These are phyloP conservation scores for Lepidurus couesii DNA, from an alignment of 1,140 invertebrate genomes.

Conservation along the genomic window DNA sequence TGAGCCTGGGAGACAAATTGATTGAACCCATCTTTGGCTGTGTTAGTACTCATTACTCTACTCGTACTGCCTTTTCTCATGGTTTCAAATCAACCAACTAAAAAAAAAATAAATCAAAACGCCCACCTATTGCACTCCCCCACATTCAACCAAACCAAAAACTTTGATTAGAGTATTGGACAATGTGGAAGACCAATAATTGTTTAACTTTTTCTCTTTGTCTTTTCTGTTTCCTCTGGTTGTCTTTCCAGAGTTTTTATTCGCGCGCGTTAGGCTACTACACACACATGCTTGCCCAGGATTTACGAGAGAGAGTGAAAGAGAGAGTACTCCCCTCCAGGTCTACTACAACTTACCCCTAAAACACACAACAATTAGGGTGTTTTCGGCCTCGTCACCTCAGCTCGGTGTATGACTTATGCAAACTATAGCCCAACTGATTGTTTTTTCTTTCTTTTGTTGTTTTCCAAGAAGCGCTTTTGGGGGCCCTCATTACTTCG, in stretches of 20 bases:
- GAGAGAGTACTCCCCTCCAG: neutral
- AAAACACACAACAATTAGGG: neutral
- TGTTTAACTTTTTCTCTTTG: conserved; percentile 2
- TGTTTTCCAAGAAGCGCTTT: conserved; percentile 25
- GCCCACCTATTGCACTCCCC: neutral
- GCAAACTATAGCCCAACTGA: neutral
- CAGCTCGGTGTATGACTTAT: neutral
- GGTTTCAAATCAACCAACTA: neutral
- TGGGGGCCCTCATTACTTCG: conserved; percentile 11
- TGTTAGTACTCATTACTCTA: conserved; percentile 22
- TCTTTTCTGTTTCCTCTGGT: conserved; percentile 19
- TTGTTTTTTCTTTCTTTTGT: conserved; percentile 26
- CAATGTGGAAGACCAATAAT: neutral
- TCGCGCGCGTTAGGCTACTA: conserved; percentile 11
- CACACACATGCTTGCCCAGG: neutral
- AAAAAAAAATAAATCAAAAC: neutral
- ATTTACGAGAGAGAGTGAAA: neutral
- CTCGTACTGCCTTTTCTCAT: neutral
- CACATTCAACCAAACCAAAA: conserved; percentile 2
- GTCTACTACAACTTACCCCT: neutral
- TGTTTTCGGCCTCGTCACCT: neutral
- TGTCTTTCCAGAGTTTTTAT: conserved; percentile 13
- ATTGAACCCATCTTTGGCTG: conserved; percentile 17
- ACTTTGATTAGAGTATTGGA: neutral
- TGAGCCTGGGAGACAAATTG: conserved; percentile 5